phyloP scores from a whole-genome alignment of 1,140 invertebrate genomes.

The Eufriesea mexicana region DNA sequence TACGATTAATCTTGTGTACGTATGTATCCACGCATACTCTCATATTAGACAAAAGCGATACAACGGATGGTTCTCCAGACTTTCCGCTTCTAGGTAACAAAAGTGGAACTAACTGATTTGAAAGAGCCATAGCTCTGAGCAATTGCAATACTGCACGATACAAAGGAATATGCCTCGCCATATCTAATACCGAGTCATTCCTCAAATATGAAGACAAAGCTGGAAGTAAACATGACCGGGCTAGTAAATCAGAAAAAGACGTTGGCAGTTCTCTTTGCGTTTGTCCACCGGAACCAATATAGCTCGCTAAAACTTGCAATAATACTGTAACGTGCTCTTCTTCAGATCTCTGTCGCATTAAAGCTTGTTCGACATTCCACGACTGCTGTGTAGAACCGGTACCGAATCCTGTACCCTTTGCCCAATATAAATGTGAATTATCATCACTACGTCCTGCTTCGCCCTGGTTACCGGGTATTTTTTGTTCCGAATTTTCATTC shows the following conservation, averaged over 20 bases:
- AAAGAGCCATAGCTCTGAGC: constrained; percentile 90
- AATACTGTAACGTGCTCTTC: constrained; percentile 95
- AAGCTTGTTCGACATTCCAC: constrained; percentile 97
- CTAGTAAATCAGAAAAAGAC: constrained; percentile 89
- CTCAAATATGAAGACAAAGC: constrained; percentile 95
- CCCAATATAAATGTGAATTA: constrained; percentile 95
- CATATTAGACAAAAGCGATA: constrained; percentile 91
- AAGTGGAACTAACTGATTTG: constrained; percentile 86
- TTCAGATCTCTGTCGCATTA: constrained; percentile 93
- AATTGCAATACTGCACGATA: constrained; percentile 93
- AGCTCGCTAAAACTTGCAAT: constrained; percentile 91
- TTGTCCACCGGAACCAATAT: constrained; percentile 90
- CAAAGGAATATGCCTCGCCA: constrained; percentile 96
- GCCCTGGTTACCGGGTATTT: constrained; percentile 34
- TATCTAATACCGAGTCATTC: constrained; percentile 97
- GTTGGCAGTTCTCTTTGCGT: constrained; percentile 84
- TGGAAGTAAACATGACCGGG: constrained; percentile 92
- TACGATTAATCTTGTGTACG: constrained; percentile 82
- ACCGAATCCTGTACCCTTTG: constrained; percentile 96
- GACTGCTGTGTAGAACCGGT: constrained; percentile 96
- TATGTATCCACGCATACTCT: constrained; percentile 95
- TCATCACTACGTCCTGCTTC: constrained; percentile 83
- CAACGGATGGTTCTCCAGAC: constrained; percentile 83
- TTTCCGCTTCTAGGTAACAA: constrained; percentile 84
- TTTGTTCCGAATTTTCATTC: constrained; percentile 63